A percentile compares a stretch with the other conserved stretches of the same genome.
Evolutionary conservation across 1,140 invertebrate species (phyloP).

Genomic region (Musca vetustissima): DNA sequence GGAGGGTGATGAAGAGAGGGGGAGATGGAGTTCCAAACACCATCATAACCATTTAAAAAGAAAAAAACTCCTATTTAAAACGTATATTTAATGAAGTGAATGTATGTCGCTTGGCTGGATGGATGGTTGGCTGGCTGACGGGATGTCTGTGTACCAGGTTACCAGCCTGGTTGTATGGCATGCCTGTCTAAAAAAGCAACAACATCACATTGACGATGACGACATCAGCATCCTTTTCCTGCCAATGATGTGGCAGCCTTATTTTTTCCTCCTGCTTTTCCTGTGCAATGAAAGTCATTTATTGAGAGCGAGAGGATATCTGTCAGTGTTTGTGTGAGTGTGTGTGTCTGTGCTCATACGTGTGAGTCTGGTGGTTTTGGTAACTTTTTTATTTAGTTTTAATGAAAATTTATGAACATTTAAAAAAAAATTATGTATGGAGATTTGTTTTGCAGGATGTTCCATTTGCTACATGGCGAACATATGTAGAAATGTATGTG

Average conservation of each 20-base stretch:
- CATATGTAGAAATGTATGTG: neutral
- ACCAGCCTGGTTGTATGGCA: no score
- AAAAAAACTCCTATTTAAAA: constrained; percentile 12
- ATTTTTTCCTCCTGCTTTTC: neutral
- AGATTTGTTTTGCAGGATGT: neutral
- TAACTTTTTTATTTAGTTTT: constrained; percentile 14
- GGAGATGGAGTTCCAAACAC: no score
- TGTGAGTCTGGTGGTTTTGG: constrained; percentile 1
- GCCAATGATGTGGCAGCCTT: neutral
- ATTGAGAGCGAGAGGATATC: no score
- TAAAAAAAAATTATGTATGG: constrained; percentile 12
- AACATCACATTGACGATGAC: no score
- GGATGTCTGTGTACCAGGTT: no score
- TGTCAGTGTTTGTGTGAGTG: neutral
- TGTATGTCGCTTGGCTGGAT: no score
- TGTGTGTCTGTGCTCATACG: neutral
- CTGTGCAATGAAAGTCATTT: no score
- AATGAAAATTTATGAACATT: constrained; percentile 25
- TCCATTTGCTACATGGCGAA: no score
- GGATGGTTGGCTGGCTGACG: no score
- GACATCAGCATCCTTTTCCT: no score
- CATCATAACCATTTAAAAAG: neutral
- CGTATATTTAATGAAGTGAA: neutral
- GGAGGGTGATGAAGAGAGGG: no score
- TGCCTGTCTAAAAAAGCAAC: no score